Evolutionary conservation across 1,140 invertebrate species (phyloP), one percentile per base, ranked within the genome.

Genomic region (Atopsyche davidsoni): DNA sequence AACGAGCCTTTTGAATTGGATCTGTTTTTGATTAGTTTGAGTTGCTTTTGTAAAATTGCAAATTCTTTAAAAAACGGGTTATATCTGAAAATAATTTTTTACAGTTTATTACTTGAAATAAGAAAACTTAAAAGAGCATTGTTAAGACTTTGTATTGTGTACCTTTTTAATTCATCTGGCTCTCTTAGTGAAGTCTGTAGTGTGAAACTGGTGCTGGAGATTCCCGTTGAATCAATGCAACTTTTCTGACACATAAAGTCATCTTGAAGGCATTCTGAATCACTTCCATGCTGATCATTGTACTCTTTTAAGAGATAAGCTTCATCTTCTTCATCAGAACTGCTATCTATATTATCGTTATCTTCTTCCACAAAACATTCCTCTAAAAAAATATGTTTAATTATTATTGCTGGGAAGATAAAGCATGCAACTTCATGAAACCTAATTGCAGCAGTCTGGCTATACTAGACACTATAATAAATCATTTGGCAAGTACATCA

Each of bases 11-110:
- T 60, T 2, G 69, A 72, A 42, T 69, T 73, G 2, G 70, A 70
- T 17, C 67, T 63, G 52, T 65, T 70, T 54, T 68, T 72, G 3
- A 71, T 65, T 44, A 67, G 53, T 57, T 58, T 69, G 41, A 72
- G 47, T 65, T 78, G 77, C 35, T 64, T 70, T 57, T 73, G 69
- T 46, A 75, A 64, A 34, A 66, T 70, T 40, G 69, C 70, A 41
- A 77, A 66, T 58, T 80, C 78, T 61, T 73, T 73, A 52, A 77
- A 80, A 57, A 70, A 77, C 53, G 62, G 64, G 57, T 71, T 73
- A 56, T 79, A 79, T 60, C 75, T 77, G 60, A 28, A 72, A 73
- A 50, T 53, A 44, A 57, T 40, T 38, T 17, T 13, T 38, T 38
- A 17, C 25, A 13, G 6, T 38, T 38, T 38, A 38, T 38, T 13